phyloP scores from a whole-genome alignment of 2,113 vertebrate genomes.

The Lagopus leucura region DNA sequence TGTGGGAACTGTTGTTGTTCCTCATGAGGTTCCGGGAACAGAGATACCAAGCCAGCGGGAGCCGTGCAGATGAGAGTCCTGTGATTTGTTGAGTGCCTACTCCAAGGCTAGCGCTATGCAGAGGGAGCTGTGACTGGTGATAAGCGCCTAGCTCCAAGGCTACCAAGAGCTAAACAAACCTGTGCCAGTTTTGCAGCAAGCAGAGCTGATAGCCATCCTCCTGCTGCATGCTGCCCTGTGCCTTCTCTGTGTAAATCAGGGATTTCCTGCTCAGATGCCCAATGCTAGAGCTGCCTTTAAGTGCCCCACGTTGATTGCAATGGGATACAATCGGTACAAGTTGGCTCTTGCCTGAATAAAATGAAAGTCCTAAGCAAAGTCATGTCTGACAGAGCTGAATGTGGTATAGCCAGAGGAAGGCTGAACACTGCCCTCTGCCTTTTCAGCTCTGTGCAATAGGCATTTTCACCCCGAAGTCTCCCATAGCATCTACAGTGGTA shows the following conservation, averaged over 20 bases:
- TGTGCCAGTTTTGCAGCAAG: neutral
- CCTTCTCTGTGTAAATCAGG: neutral
- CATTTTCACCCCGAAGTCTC: neutral
- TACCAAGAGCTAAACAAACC: slow-evolving; percentile 23
- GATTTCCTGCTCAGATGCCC: slow-evolving; percentile 9
- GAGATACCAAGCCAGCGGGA: neutral
- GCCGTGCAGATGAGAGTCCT: neutral
- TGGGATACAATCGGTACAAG: neutral
- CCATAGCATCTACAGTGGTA: neutral
- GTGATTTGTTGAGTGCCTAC: neutral
- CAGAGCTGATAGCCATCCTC: neutral
- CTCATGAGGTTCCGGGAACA: neutral
- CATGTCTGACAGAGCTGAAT: neutral
- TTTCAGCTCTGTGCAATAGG: slow-evolving; percentile 6
- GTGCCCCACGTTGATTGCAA: neutral
- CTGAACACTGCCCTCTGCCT: slow-evolving; percentile 48
- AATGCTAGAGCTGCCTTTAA: neutral
- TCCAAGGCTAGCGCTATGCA: neutral
- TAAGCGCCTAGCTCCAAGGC: slow-evolving; percentile 20
- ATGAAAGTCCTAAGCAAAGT: neutral
- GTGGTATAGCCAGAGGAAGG: neutral
- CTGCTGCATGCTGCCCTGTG: neutral
- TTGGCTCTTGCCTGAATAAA: slow-evolving; percentile 11
- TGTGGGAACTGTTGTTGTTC: neutral
- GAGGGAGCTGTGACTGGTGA: neutral